Conservation (phyloP, 2,797 vertebrate species). For the Takifugu ocellatus region DNA sequence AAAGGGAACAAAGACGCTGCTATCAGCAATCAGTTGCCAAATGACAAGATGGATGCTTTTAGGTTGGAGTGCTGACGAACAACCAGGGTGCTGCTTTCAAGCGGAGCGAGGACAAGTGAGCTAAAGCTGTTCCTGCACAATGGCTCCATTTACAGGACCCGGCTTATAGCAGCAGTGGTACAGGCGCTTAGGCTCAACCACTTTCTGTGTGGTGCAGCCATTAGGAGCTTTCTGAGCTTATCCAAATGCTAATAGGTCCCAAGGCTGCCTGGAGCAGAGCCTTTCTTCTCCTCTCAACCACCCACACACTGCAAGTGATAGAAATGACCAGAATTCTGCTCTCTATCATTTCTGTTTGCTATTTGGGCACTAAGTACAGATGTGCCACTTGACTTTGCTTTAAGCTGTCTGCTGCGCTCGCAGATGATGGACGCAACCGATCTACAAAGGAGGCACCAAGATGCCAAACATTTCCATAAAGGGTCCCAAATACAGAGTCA, state of each 20-base stretch:
- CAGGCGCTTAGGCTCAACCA: constrained; percentile 51
- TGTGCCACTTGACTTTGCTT: constrained; percentile 74
- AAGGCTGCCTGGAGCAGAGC: constrained; percentile 63
- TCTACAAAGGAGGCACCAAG: constrained; percentile 51
- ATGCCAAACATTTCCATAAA: constrained; percentile 72
- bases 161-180: constrained; percentile 54
- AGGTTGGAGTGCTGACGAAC: constrained; percentile 42
- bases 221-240: constrained; percentile 69
- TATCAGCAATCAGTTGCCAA: constrained; percentile 64
- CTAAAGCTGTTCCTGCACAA: constrained; percentile 63
- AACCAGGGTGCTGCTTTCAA: constrained; percentile 52
- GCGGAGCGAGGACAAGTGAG: constrained; percentile 41
- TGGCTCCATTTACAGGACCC: constrained; percentile 64
- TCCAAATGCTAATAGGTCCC: constrained; percentile 78
- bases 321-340: constrained; percentile 65
- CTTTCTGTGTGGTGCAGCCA: constrained; percentile 59
- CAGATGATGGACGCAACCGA: constrained; percentile 37
- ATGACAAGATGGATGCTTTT: constrained; percentile 58
- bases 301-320: constrained; percentile 73
- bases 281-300: constrained; percentile 70
- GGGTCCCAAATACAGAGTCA: constrained; percentile 60
- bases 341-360: constrained; percentile 49
- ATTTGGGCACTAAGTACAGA: constrained; percentile 51
- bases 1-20: constrained; percentile 64
- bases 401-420: constrained; percentile 65